Evolutionary conservation across 2,888 invertebrate genomes (phyloP).

Genomic region (Acanthosepion esculentum): DNA sequence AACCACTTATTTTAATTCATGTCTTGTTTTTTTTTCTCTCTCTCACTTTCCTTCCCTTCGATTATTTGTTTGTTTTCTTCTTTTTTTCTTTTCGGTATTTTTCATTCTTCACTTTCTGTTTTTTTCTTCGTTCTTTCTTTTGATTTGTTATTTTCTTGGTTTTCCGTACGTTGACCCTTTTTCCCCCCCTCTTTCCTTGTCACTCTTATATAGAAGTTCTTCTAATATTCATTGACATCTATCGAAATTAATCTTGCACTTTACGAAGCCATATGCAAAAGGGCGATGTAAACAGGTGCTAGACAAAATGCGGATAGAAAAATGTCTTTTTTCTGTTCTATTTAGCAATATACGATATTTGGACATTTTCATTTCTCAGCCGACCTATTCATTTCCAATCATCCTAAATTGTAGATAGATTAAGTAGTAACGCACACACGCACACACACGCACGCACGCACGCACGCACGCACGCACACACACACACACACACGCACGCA

Average conservation of each 20-base stretch:
- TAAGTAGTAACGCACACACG: too few species aligned
- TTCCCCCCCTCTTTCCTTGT: background rate
- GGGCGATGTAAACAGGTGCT: background rate
- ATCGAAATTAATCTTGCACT: background rate
- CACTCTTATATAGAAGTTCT: background rate
- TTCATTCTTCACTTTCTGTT: background rate
- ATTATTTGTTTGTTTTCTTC: background rate
- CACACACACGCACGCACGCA: too few species aligned
- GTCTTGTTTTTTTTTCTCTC: too few species aligned
- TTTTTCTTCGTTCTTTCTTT: background rate
- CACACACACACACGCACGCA: too few species aligned
- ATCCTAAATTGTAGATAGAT: background rate
- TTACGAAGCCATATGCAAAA: background rate
- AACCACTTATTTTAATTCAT: too few species aligned
- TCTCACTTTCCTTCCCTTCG: too few species aligned
- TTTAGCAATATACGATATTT: background rate
- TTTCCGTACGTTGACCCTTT: background rate
- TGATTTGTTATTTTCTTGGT: background rate
- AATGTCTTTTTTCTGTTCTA: background rate
- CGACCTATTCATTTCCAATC: background rate
- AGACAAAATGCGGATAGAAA: background rate
- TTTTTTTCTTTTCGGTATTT: background rate
- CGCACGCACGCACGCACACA: too few species aligned
- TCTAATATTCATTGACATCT: background rate
- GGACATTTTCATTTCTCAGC: background rate